Evolutionary conservation across 1,140 invertebrate genomes (phyloP), one percentile per base, ranked within the genome.

Genomic region (Ganaspis sp.): DNA sequence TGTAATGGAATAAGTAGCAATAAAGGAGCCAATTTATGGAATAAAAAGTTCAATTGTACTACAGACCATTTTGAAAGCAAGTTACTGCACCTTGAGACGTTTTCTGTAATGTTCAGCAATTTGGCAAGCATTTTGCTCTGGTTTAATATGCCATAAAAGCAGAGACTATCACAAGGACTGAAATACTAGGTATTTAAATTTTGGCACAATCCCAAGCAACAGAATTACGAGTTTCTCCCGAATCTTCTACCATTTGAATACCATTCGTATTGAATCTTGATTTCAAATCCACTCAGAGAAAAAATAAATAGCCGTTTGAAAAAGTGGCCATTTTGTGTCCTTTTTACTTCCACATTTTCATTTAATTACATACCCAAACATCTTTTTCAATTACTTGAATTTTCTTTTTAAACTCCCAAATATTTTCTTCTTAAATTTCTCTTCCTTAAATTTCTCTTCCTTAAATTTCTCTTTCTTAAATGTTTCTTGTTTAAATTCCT

Each of bases 101-200:
- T 64, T 64, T 64, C 26, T 64, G n/a, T 29, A 64, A 64, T 64
- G 58, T 64, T n/a, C 26, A 29, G 26, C 26, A 64, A 64, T 64
- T 64, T 64, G 58, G 58, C 58, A 64, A 64, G 26, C 58, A 26
- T 64, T 64, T 26, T 26, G 12, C 58, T 26, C 23, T 64, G 15
- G 23, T 64, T 64, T 64, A 64, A 64, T 64, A 64, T 64, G 23
- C 58, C 23, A 29, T 64, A 64, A 64, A 64, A 4, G n/a, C 58
- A 64, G 58, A 26, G 11, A 64, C 58, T 29, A 64, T 64, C 58
- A n/a, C 23, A 26, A 64, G 26, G 23, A 64, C 58, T 64, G 15
- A 64, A 64, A 64, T 64, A 64, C 58, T 64, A n/a, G 58, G 58
- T 29, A 64, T 64, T 64, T 64, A 64, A 64, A 29, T 64, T 64